Conservation (phyloP, 2,797 vertebrate species). For the Loriculus beryllinus region DNA sequence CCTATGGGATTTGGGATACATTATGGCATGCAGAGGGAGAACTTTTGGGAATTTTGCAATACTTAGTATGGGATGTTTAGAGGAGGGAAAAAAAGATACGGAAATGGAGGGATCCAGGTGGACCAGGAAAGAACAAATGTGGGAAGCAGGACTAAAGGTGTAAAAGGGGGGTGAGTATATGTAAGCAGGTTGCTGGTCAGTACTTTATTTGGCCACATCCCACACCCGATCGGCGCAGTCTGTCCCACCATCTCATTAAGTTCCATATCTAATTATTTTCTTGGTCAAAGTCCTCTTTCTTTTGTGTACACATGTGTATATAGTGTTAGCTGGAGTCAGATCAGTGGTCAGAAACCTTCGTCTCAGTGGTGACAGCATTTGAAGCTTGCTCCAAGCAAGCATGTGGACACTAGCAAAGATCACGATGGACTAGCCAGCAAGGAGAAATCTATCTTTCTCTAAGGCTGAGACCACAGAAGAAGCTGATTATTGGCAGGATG, state of each 20-base stretch:
- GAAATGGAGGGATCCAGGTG: neutral
- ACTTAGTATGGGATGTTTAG: neutral
- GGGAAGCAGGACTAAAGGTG: neutral
- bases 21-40: neutral
- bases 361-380: neutral
- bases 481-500: fast-evolving
- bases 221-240: neutral
- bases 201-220: neutral
- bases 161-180: fast-evolving
- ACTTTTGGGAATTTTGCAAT: neutral
- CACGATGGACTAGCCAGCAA: neutral
- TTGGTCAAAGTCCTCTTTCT: neutral
- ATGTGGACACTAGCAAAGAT: neutral
- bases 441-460: neutral
- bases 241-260: neutral
- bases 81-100: neutral
- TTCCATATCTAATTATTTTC: neutral
- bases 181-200: neutral
- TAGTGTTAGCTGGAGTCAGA: neutral
- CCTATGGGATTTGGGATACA: neutral
- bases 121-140: neutral
- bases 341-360: neutral
- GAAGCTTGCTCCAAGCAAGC: neutral
- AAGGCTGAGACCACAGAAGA: neutral
- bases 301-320: neutral